A percentile compares a stretch with the other conserved stretches of the same genome.
Evolutionary conservation across 2,888 invertebrate genomes (phyloP).

Genomic region (Himalopsyche kuldschensis): DNA sequence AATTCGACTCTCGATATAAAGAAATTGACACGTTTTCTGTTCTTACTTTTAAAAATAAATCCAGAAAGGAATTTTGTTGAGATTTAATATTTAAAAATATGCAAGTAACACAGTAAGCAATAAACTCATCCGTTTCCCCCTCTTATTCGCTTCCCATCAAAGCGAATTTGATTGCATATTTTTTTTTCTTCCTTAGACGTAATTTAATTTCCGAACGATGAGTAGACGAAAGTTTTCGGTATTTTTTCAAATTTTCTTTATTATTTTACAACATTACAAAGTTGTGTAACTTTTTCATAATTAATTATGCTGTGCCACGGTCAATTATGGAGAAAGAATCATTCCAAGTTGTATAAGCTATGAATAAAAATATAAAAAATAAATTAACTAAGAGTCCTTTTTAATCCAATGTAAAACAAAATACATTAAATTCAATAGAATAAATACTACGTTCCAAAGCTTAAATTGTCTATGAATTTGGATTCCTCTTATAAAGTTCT

Average conservation of each 20-base stretch:
- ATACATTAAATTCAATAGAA: no score
- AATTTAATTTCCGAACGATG: constrained; percentile 35
- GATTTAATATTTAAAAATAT: constrained; percentile 39
- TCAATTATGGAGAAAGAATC: no score
- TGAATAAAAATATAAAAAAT: no score
- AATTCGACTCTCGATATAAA: constrained; percentile 17
- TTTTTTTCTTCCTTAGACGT: constrained; percentile 22
- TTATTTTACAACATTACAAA: background rate
- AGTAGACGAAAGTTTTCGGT: constrained; percentile 19
- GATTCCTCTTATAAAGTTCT: no score
- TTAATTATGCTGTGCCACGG: background rate
- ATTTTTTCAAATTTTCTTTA: background rate
- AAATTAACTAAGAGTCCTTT: no score
- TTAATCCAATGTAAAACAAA: no score
- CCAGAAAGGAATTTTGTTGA: background rate
- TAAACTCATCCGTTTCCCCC: constrained; percentile 26
- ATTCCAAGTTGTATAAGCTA: no score
- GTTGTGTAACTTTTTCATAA: background rate
- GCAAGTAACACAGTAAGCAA: constrained; percentile 38
- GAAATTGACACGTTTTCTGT: constrained; percentile 23
- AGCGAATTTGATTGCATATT: constrained; percentile 34
- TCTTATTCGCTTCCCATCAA: constrained; percentile 18
- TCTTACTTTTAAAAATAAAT: background rate
- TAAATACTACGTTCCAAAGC: no score
- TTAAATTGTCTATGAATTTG: no score